Evolutionary conservation across 2,113 vertebrate genomes (phyloP), one percentile per base, ranked within the genome.

Genomic region (Antigone vipio): DNA sequence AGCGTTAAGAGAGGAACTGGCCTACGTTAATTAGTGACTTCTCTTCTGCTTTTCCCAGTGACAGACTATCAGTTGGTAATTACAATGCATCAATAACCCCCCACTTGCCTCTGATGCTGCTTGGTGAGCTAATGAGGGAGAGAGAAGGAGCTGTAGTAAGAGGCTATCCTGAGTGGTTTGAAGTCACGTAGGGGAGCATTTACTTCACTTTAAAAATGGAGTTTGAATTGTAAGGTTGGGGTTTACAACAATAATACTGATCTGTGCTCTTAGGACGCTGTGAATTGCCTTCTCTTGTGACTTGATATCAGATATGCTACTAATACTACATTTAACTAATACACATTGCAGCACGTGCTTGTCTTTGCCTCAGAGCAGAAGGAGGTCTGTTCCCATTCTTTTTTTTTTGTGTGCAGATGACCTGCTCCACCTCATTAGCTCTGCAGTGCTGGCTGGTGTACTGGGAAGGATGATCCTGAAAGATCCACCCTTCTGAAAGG

Each of bases 121-220:
- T 83, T 53, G 84, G 81, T 94, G 94, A 97, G 93, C 96, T 97
- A 95, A 97, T 91, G 89, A 97, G 93, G 86, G 71, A 26, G 55
- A 78, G 88, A 74, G 90, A 74, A 86, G 5, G 10, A 79, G 89
- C 53, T 80, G 53, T 8, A 58, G 44, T 15, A 72, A 71, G 67
- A 85, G 55, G 55, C 76, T 81, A 2, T 49, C 50, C 82, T 35
- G 56, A 58, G 35, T 26, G 66, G 60, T 83, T 90, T 91, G 56
- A 72, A 75, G 75, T 47, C 42, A 23, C 47, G 27, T 56, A 60
- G 34, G 55, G 50, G 24, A 66, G 22, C 5, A 2, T 85, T 91
- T 72, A 22, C 27, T 82, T 64, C 47, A 7, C 62, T 67, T 50
- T 77, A 5, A 75, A 72, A 53, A n/a, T 11, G 2, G 40, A 85